A percentile compares a stretch with the other conserved stretches of the same genome.
These are phyloP conservation scores for Spizaetus ornatus DNA, from an alignment of 2,113 vertebrate genomes.

Conservation along the genomic window DNA sequence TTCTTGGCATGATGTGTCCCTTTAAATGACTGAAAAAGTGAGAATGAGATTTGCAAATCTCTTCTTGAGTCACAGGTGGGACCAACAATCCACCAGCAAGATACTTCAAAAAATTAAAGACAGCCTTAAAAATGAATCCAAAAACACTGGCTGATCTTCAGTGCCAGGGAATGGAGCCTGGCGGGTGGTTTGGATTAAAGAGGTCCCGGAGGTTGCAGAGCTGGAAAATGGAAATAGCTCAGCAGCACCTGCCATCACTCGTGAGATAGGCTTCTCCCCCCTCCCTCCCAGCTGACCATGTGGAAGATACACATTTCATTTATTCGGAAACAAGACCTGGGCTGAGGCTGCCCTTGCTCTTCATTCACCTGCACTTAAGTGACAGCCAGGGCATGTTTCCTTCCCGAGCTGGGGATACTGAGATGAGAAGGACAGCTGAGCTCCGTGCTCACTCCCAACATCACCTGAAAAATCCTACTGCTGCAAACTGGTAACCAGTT, in stretches of 20 bases:
- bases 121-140: constrained; percentile 66
- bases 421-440: neutral
- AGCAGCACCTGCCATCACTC: constrained; percentile 72
- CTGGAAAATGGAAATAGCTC: constrained; percentile 78
- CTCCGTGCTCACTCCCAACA: neutral
- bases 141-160: constrained; percentile 45
- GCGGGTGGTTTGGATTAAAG: constrained; percentile 55
- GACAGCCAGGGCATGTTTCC: neutral
- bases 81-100: neutral
- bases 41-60: constrained; percentile 22
- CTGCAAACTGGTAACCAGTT: neutral
- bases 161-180: constrained; percentile 46
- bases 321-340: neutral
- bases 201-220: constrained; percentile 64
- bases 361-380: neutral
- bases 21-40: constrained; percentile 27
- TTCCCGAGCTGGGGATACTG: neutral
- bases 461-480: neutral
- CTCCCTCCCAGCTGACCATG: neutral
- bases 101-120: constrained; percentile 56
- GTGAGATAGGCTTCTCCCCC: constrained; percentile 47
- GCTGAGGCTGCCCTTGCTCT: neutral
- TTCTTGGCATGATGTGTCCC: neutral
- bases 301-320: constrained; percentile 25
- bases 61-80: constrained; percentile 12